Conservation (phyloP, 2,113 vertebrate genomes). For the Dasypus novemcinctus region DNA sequence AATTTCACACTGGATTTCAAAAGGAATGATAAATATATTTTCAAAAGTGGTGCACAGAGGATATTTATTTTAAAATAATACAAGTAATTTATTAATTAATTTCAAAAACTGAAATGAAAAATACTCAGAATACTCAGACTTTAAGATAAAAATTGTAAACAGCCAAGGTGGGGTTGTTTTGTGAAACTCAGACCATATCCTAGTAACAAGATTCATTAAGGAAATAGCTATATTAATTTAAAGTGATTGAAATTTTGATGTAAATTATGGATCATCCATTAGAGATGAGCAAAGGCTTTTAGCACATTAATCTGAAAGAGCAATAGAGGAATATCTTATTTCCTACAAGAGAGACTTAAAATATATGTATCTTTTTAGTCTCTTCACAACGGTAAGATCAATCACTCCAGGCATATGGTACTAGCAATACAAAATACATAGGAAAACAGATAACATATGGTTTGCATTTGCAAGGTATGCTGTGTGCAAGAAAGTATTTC, state of each 20-base stretch:
- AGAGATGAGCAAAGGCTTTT: constrained; percentile 62
- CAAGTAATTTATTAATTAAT: constrained; percentile 40
- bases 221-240: constrained; percentile 77
- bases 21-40: neutral
- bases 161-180: constrained; percentile 20
- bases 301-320: constrained; percentile 66
- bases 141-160: constrained; percentile 34
- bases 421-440: constrained; percentile 54
- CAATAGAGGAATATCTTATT: constrained; percentile 62
- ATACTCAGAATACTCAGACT: neutral
- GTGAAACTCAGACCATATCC: constrained; percentile 30
- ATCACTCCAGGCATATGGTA: constrained; percentile 63
- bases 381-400: constrained; percentile 55
- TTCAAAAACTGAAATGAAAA: constrained; percentile 46
- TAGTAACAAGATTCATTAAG: constrained; percentile 71
- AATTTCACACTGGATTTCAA: too few species aligned
- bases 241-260: constrained; percentile 68
- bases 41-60: neutral
- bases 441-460: constrained; percentile 56
- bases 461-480: constrained; percentile 57
- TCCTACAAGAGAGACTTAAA: constrained; percentile 65
- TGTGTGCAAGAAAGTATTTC: constrained; percentile 53
- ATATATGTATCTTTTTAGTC: constrained; percentile 66
- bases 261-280: constrained; percentile 67
- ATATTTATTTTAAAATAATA: constrained; percentile 46